Base-by-base conservation (phyloP, 2,888 invertebrate species). In the Pollenia labialis region DNA sequence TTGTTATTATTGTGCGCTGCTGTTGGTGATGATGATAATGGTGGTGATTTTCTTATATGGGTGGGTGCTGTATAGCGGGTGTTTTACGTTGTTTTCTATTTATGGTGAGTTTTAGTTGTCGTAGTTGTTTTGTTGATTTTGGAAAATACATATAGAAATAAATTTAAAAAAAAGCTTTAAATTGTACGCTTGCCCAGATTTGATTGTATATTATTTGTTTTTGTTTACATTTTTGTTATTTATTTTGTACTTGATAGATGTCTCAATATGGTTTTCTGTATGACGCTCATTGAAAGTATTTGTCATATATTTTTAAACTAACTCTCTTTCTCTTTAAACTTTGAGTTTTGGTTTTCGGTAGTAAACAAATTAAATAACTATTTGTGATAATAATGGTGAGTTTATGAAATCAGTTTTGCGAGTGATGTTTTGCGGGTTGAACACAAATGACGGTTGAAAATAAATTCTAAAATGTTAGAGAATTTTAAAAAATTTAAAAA, bases 361-460 rank as follows among this genome's bases (percentile, higher is more conserved):
- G 81, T 77, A 76, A 77, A 77, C 66, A 74, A 72, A 60, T 60
- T 68, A 77, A 81, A 54, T 80, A 56, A 80, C 84, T 74, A 68
- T 74, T 81, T 87, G 87, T 87, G 84, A 87, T 87, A 81, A 77
- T 74, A 84, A 76, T 84, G 87, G 84, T 87, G 87, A 83, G 84
- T 87, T 84, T 81, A 58, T 56, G 76, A 87, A 32, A 81, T 84
- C 84, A 87, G 87, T 87, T 87, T 87, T 84, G 83, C 84, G 84
- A 87, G 87, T 87, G 71, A 84, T 84, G 87, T 87, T 87, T 87
- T 83, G 87, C 84, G 80, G 72, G 81, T 77, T 77, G 72, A 84
- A 87, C 87, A 72, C 14, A 64, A 52, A 68, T 48, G 64, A 77
- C 87, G 84, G 86, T 83, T 18, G 60, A 64, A 74, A 79, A 66